These are phyloP conservation scores for Synodontis membranacea DNA, from an alignment of 2,113 vertebrate species.

Conservation along the genomic window DNA sequence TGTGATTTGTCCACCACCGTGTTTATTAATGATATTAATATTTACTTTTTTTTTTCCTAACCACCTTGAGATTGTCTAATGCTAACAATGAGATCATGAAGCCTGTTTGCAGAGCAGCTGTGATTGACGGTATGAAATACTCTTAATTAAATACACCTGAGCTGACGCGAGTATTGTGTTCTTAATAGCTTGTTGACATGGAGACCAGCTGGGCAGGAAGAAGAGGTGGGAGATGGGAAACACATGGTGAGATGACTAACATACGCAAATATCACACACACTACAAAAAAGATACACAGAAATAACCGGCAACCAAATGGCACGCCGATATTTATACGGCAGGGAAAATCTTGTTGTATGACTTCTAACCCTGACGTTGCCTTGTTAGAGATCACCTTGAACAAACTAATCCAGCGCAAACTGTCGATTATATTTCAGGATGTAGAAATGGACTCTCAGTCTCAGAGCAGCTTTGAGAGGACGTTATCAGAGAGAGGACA, in stretches of 20 bases:
- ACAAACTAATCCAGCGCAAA: background rate
- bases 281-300: conserved; percentile 1
- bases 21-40: background rate
- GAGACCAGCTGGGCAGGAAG: conserved; percentile 89
- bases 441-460: conserved; percentile 87
- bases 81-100: background rate
- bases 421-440: conserved; percentile 73
- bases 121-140: conserved; percentile 7
- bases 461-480: conserved; percentile 91
- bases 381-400: background rate
- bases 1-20: too few species aligned
- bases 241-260: conserved; percentile 79
- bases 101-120: conserved; percentile 4
- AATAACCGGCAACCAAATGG: conserved; percentile 10
- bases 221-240: conserved; percentile 83
- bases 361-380: background rate
- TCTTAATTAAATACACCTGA: conserved; percentile 39
- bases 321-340: conserved; percentile 10
- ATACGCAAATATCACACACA: conserved; percentile 32
- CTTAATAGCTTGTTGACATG: conserved; percentile 87
- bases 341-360: background rate
- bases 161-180: conserved; percentile 47
- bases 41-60: background rate
- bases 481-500: conserved; percentile 92
- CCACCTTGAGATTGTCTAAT: background rate